Conservation (phyloP, 92 coral and sea anemone species). For the Anthopleura xanthogrammica region DNA sequence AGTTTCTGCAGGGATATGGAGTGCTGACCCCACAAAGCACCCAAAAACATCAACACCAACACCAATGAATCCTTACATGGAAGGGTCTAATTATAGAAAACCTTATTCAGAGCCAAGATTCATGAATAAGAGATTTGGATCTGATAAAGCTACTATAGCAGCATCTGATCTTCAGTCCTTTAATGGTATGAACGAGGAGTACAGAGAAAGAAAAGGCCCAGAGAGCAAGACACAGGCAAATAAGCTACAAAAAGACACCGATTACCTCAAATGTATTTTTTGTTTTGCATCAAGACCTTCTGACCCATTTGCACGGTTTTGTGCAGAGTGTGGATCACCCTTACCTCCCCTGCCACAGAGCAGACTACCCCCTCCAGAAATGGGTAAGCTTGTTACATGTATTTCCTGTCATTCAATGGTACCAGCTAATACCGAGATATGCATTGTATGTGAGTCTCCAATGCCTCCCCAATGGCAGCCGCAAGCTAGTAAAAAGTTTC, state of each 20-base stretch:
- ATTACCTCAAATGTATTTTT: conserved; percentile 83
- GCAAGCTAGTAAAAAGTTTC: conserved; percentile 75
- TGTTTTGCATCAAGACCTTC: conserved; percentile 97
- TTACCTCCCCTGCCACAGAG: conserved; percentile 80
- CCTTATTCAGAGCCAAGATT: conserved; percentile 72
- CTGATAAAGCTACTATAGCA: conserved; percentile 65
- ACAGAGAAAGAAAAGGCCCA: conserved; percentile 44
- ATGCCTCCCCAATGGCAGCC: conserved; percentile 95
- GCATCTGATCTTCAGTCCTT: conserved; percentile 50
- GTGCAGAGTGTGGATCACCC: conserved; percentile 95
- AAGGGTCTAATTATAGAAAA: conserved; percentile 63
- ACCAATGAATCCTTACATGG: conserved; percentile 37
- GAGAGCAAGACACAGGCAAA: conserved; percentile 61
- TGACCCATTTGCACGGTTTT: conserved; percentile 95
- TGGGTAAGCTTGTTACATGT: conserved; percentile 94
- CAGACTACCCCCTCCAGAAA: conserved; percentile 92
- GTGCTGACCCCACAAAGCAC: background rate
- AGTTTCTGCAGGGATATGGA: background rate
- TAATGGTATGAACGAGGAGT: conserved; percentile 49
- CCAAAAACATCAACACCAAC: conserved; percentile 62
- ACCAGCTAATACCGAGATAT: conserved; percentile 84
- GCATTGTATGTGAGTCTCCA: conserved; percentile 92
- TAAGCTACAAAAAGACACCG: conserved; percentile 76
- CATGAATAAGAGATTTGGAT: conserved; percentile 75
- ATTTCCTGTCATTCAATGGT: conserved; percentile 96